Percentiles rank a stretch among this genome's conserved stretches.
Conservation (phyloP, 2,888 invertebrate species). For the Sinohyriopsis cumingii region DNA sequence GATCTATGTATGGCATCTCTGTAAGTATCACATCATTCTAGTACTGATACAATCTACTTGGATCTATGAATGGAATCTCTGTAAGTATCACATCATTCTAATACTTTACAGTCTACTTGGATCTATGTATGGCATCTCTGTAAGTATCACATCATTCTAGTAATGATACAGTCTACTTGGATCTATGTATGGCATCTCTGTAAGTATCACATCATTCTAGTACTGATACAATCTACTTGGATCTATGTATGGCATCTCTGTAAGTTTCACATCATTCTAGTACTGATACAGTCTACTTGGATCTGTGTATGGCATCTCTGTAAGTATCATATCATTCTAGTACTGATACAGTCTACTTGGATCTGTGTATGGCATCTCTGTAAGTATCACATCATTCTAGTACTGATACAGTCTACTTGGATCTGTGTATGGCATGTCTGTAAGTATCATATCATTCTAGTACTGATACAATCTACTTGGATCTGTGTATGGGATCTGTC, state of each 20-base stretch:
- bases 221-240: too few relatives aligned
- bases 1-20: too few relatives aligned
- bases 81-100: constrained; percentile 76
- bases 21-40: too few relatives aligned
- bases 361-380: not conserved
- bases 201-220: too few relatives aligned
- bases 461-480: too few relatives aligned
- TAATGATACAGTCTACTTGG: not conserved
- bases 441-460: too few relatives aligned
- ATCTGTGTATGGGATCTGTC: constrained; percentile 73
- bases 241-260: too few relatives aligned
- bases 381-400: not conserved
- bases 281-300: constrained; percentile 78
- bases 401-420: not conserved
- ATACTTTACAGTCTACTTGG: not conserved
- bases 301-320: constrained; percentile 89
- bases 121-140: not conserved
- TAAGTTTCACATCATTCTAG: too few relatives aligned
- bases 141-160: not conserved
- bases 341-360: not conserved
- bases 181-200: too few relatives aligned
- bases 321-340: constrained; percentile 74
- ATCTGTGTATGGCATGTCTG: too few relatives aligned
- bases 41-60: constrained; percentile 77
- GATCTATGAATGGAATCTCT: constrained; percentile 88